These are phyloP conservation scores for Aptenodytes forsteri DNA, from an alignment of 2,113 vertebrate genomes.

Conservation along the genomic window DNA sequence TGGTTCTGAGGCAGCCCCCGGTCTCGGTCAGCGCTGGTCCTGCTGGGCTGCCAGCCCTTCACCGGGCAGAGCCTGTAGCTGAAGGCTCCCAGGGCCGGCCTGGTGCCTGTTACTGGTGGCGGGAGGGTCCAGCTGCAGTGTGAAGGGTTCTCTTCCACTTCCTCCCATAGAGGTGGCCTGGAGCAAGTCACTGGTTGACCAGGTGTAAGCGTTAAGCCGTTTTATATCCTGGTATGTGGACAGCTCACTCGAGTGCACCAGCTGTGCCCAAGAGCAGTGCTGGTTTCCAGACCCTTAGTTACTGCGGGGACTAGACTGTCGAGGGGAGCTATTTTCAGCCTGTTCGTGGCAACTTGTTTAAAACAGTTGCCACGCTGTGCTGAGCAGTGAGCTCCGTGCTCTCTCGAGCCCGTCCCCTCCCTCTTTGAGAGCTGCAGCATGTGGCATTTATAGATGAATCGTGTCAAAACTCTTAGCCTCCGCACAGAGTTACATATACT, in stretches of 20 bases:
- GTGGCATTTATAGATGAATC: neutral
- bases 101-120: neutral
- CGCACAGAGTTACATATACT: neutral
- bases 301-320: fast-evolving
- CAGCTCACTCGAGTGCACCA: neutral
- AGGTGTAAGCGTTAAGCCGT: neutral
- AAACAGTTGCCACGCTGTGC: neutral
- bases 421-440: neutral
- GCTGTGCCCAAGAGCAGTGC: neutral
- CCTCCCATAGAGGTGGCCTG: neutral
- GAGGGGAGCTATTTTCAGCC: neutral
- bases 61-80: neutral
- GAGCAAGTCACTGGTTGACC: neutral
- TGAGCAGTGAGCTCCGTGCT: neutral
- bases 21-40: neutral
- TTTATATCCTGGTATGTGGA: fast-evolving
- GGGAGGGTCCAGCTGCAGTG: neutral
- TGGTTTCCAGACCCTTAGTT: neutral
- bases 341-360: neutral
- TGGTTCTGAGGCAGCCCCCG: neutral
- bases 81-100: neutral
- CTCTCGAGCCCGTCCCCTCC: neutral
- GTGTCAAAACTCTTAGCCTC: neutral
- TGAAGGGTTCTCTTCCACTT: neutral
- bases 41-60: neutral